phyloP scores from a whole-genome alignment of 2,113 vertebrate genomes.

The Muntiacus reevesi region DNA sequence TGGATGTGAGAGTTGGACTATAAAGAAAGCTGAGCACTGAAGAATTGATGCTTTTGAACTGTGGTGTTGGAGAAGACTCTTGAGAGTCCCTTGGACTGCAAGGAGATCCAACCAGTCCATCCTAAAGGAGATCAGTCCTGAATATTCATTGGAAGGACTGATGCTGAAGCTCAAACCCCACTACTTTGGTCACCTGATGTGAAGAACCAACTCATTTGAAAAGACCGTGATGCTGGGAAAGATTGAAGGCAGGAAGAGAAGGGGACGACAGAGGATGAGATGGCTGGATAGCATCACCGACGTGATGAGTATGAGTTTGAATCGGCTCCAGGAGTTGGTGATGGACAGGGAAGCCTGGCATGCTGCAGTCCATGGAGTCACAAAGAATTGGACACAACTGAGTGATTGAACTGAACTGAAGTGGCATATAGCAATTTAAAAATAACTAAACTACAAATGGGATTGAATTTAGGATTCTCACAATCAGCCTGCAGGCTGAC shows the following conservation, averaged over 20 bases:
- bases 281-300: neutral
- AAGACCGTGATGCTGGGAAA: neutral
- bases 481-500: neutral
- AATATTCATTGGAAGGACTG: neutral
- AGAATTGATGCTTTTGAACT: neutral
- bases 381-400: neutral
- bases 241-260: neutral
- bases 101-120: neutral
- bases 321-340: accelerated
- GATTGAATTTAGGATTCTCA: neutral
- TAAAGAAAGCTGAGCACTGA: neutral
- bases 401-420: neutral
- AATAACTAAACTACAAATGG: neutral
- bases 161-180: neutral
- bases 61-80: neutral
- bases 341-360: neutral
- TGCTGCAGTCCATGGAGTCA: neutral
- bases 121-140: neutral
- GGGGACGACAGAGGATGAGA: neutral
- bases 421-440: neutral
- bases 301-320: accelerated
- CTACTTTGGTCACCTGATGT: neutral
- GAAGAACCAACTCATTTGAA: neutral
- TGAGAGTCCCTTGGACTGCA: neutral
- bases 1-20: neutral